Evolutionary conservation across 2,113 vertebrate genomes (phyloP), one percentile per base, ranked within the genome.

Genomic region (Stercorarius parasiticus): DNA sequence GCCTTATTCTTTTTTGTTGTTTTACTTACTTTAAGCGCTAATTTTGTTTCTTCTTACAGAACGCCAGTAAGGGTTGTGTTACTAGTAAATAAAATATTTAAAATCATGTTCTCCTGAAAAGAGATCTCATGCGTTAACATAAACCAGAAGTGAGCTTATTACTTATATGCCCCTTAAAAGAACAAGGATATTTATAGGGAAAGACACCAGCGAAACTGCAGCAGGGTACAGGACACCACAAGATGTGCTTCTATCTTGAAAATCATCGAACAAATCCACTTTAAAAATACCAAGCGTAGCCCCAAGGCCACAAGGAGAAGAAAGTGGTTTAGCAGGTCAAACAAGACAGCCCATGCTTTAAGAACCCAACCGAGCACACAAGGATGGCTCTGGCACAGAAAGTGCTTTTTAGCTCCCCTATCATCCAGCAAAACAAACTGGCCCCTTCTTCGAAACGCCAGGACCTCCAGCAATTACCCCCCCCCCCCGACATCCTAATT

Each of bases 251-350:
- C 65, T 50, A 52, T 38, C 72, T 66, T 36, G 40, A 86, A 94
- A 93, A 93, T 59, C 79, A 65, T 15, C 17, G 88, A 89, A 81
- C 58, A 76, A 84, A 88, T 71, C 73, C 62, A 66, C 67, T 96
- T 92, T 1, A 62, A 94, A 92, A 92, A 70, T 59, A 71, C 56
- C 76, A 77, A 65, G 86, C 15, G 4, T 58, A 86, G 83, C 87
- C 77, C 55, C 74, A 56, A 92, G 95, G 81, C 81, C 55, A 26
- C 36, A 5, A 38, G 87, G 76, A 89, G 88, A 76, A 55, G 69
- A 84, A 95, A 95, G 94, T 79, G 86, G 80, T 86, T 88, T 10
- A 65, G 85, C 93, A 94, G 91, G 95, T 92, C 88, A 62, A 86
- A 76, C 88, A 1, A 88, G 88, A 30, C 62, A 65, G 38, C 58